These are phyloP conservation scores for Drosophila tsacasi DNA, from an alignment of 1,140 invertebrate genomes.

Conservation along the genomic window DNA sequence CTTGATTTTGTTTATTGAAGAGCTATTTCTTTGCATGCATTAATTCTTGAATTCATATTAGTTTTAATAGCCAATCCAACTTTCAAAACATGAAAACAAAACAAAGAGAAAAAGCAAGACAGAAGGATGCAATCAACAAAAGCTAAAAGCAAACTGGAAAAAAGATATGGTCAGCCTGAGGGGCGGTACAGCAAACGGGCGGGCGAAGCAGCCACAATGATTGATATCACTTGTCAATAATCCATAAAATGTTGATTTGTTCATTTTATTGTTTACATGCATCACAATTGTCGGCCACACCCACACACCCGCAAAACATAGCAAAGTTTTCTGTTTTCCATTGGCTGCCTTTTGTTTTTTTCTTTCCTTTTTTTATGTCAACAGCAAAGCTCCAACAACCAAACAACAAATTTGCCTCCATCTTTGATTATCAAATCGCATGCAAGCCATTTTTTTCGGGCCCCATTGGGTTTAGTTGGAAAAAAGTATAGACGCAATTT, in stretches of 20 bases:
- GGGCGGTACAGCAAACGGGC: slow-evolving; percentile 1
- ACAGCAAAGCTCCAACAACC: slow-evolving; percentile 21
- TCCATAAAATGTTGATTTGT: slow-evolving; percentile 82
- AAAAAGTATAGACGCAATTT: slow-evolving; percentile 40
- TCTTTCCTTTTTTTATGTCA: slow-evolving; percentile 19
- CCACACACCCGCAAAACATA: slow-evolving; percentile 25
- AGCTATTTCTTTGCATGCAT: too few species aligned
- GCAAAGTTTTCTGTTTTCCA: slow-evolving; percentile 24
- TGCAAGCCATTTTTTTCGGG: slow-evolving; percentile 43
- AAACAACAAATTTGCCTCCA: slow-evolving; percentile 54
- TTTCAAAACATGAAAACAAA: slow-evolving; percentile 25
- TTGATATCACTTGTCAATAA: slow-evolving; percentile 82
- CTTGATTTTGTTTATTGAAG: not conserved
- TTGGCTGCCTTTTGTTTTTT: slow-evolving; percentile 20
- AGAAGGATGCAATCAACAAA: slow-evolving; percentile 25
- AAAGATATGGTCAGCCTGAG: slow-evolving; percentile 19
- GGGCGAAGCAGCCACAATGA: slow-evolving; percentile 43
- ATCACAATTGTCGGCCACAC: slow-evolving; percentile 61
- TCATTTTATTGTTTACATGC: slow-evolving; percentile 79
- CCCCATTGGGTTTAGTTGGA: not conserved
- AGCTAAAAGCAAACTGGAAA: slow-evolving; percentile 24
- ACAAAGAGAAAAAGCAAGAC: not conserved
- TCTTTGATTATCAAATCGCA: slow-evolving; percentile 64
- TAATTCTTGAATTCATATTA: not conserved
- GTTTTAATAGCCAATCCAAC: not conserved